Evolutionary conservation across 2,797 vertebrate species (phyloP).

Genomic region (Sebastes iracundus): DNA sequence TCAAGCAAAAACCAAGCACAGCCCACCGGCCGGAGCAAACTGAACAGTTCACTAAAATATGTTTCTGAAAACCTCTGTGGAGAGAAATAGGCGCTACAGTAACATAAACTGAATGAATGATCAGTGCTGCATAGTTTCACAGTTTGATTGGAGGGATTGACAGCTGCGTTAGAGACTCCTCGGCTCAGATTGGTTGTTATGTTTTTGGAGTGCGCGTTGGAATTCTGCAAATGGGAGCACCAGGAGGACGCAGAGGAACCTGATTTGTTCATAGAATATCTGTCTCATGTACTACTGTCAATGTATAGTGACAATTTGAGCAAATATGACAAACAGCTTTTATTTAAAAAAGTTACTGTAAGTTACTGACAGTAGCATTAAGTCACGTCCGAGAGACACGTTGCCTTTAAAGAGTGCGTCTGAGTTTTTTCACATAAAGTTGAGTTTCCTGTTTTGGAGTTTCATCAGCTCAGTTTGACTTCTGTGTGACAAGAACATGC

Average conservation of each 20-base stretch:
- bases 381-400: neutral
- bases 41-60: no score
- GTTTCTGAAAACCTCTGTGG: no score
- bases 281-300: no score
- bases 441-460: neutral
- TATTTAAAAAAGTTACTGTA: no score
- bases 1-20: no score
- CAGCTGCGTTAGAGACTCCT: no score
- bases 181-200: no score
- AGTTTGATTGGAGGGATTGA: neutral
- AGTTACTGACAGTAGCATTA: neutral
- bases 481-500: neutral
- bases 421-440: neutral
- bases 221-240: neutral
- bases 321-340: no score
- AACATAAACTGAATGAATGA: neutral
- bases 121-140: accelerated
- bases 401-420: neutral
- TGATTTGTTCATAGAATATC: neutral
- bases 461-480: neutral
- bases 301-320: no score
- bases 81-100: no score
- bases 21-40: no score
- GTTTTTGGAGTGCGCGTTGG: neutral
- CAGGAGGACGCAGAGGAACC: neutral